A percentile compares a stretch with the other conserved stretches of the same genome.
Conservation (phyloP, 2,797 vertebrate species). For the Hephaestus fuliginosus region DNA sequence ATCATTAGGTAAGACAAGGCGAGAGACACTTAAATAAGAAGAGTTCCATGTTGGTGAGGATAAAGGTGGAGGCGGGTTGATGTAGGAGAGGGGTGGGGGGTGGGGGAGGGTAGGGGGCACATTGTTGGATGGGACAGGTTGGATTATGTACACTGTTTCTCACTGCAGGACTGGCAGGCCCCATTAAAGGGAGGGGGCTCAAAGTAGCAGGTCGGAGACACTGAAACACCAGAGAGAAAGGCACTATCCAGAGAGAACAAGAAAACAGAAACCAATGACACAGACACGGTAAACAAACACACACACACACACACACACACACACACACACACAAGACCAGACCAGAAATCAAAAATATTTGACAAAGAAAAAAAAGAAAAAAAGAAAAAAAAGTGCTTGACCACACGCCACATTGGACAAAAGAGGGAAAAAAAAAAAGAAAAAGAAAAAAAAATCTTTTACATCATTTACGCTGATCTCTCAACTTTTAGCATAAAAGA, state of each 20-base stretch:
- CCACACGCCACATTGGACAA: constrained; percentile 80
- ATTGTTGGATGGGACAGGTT: constrained; percentile 51
- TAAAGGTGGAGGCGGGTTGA: constrained; percentile 67
- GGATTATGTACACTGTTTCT: constrained; percentile 80
- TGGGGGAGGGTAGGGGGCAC: neutral
- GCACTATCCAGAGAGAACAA: constrained; percentile 93
- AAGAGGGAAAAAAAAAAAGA: constrained; percentile 27
- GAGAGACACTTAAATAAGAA: constrained; percentile 87
- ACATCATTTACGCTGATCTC: constrained; percentile 74
- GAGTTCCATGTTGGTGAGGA: constrained; percentile 80
- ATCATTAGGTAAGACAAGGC: constrained; percentile 84
- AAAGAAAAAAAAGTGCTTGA: constrained; percentile 85
- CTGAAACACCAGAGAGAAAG: constrained; percentile 90
- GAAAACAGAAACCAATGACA: constrained; percentile 75
- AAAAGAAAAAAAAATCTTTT: constrained; percentile 38
- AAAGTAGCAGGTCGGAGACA: constrained; percentile 84
- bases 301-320: constrained; percentile 10
- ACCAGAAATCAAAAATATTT: constrained; percentile 48
- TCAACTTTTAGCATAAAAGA: constrained; percentile 76
- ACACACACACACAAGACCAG: constrained; percentile 45
- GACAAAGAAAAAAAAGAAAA: constrained; percentile 49
- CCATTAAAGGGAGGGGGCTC: constrained; percentile 55
- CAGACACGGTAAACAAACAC: constrained; percentile 58
- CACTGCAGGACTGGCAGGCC: constrained; percentile 75
- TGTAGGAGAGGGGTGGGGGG: constrained; percentile 12